These are phyloP conservation scores for Perizoma affinitatum DNA, from an alignment of 2,888 invertebrate genomes.

Conservation along the genomic window DNA sequence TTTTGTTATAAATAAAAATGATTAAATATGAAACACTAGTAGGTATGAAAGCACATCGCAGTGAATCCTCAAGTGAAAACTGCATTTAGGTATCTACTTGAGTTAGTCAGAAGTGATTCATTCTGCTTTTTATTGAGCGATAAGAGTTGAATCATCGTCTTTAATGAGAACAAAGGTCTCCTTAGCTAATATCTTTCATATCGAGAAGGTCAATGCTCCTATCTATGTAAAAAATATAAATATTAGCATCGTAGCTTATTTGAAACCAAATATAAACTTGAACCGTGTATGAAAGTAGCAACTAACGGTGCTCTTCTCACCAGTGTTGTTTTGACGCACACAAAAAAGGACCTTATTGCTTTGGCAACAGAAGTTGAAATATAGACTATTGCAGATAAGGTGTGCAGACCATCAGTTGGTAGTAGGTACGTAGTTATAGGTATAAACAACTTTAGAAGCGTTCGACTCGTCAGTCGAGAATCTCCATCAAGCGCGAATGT, in stretches of 20 bases:
- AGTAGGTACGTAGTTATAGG: conserved; percentile 17
- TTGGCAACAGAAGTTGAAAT: conserved; percentile 16
- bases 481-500: conserved; percentile 34
- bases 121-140: neutral
- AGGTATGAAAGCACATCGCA: no score
- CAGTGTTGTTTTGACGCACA: neutral
- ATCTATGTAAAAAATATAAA: conserved; percentile 32
- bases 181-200: conserved; percentile 24
- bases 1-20: no score
- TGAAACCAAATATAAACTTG: conserved; percentile 30
- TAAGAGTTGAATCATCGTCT: neutral
- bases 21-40: no score
- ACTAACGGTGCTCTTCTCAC: conserved; percentile 33
- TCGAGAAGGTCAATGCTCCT: conserved; percentile 35
- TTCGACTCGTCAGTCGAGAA: conserved; percentile 37
- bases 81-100: no score
- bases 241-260: conserved; percentile 30
- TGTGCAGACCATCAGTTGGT: conserved; percentile 28
- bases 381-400: conserved; percentile 25
- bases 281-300: conserved; percentile 34
- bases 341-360: conserved; percentile 25
- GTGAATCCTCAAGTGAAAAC: no score
- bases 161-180: neutral
- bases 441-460: conserved; percentile 42
- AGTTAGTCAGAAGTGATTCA: neutral